These are phyloP conservation scores for Alces alces DNA, from an alignment of 2,113 vertebrate species.

Conservation along the genomic window DNA sequence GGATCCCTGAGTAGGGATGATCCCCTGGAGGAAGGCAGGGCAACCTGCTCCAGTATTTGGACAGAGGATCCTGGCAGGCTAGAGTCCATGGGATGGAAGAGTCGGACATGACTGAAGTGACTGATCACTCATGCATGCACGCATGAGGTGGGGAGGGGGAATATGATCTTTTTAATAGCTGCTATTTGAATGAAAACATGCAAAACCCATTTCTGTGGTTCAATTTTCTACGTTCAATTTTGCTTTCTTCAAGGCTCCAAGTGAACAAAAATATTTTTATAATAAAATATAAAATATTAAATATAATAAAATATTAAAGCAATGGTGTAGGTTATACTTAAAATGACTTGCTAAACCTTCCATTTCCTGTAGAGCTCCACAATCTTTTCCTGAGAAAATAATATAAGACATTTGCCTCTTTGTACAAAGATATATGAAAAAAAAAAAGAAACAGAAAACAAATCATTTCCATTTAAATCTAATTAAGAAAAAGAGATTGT, in stretches of 20 bases:
- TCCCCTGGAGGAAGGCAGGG: not conserved
- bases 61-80: not conserved
- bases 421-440: not conserved
- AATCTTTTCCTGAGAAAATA: not conserved
- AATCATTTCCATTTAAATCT: conserved; percentile 10
- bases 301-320: not conserved
- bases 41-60: not conserved
- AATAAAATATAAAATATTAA: not conserved
- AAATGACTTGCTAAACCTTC: not conserved
- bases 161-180: not conserved
- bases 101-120: not conserved
- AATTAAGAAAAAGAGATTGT: not conserved
- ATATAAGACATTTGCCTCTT: not conserved
- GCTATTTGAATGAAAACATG: not conserved
- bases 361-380: not conserved
- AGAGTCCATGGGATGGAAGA: not conserved
- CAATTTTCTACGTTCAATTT: not conserved
- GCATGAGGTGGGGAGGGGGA: not conserved
- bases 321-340: not conserved
- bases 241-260: not conserved
- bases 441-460: not conserved
- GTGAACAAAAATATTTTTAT: not conserved
- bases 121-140: not conserved
- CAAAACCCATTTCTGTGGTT: not conserved
- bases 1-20: not conserved